A percentile compares a stretch with the other conserved stretches of the same genome.
These are phyloP conservation scores for Ispidina picta DNA, from an alignment of 2,797 vertebrate species.

Conservation along the genomic window DNA sequence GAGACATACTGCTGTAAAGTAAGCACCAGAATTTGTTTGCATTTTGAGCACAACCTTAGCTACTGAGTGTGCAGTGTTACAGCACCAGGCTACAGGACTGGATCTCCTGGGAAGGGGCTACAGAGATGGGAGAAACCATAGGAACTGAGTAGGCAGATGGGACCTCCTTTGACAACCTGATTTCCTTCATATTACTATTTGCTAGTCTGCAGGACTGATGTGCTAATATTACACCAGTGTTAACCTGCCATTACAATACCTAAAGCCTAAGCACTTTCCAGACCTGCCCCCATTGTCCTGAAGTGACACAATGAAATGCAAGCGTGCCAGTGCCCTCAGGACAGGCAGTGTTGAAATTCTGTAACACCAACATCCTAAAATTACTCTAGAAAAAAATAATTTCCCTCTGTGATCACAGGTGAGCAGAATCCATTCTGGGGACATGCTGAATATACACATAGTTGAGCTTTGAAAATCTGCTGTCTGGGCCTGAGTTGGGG, in stretches of 20 bases:
- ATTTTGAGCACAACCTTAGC: neutral
- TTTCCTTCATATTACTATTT: neutral
- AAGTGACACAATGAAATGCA: neutral
- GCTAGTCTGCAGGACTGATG: neutral
- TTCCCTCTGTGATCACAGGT: neutral
- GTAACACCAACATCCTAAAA: neutral
- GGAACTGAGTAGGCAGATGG: neutral
- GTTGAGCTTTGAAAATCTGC: neutral
- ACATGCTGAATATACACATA: neutral
- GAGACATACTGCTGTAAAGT: neutral
- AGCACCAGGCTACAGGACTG: neutral
- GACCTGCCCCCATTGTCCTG: neutral
- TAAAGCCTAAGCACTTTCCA: neutral
- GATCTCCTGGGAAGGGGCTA: neutral
- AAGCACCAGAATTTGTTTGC: neutral
- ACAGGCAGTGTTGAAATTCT: neutral
- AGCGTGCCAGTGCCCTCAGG: neutral
- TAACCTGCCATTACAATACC: neutral
- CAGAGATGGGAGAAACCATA: neutral
- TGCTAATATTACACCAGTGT: neutral
- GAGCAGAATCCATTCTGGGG: neutral
- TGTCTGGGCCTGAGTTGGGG: neutral
- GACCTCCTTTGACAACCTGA: neutral
- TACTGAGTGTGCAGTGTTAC: neutral
- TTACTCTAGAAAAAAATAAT: neutral